Conservation (phyloP, 2,797 vertebrate species). For the Morus bassanus region DNA sequence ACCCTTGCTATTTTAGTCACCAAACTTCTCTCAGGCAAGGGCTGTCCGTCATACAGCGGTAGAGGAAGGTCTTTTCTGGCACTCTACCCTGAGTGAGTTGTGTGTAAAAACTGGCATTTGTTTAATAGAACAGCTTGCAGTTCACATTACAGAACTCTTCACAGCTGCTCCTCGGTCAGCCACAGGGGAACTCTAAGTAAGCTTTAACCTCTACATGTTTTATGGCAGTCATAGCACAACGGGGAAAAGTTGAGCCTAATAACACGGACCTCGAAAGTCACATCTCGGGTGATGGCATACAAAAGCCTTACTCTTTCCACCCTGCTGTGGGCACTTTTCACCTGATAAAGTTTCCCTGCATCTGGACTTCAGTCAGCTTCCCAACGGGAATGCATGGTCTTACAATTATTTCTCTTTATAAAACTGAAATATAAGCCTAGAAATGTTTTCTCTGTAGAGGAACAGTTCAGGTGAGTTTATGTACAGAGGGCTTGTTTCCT, state of each 20-base stretch:
- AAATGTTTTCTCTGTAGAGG: background rate
- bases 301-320: background rate
- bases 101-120: background rate
- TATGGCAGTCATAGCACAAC: background rate
- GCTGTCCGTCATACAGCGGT: background rate
- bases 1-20: slow-evolving; percentile 27
- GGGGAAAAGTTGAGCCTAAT: background rate
- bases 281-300: background rate
- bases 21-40: background rate
- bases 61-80: background rate
- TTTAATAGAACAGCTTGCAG: background rate
- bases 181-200: background rate
- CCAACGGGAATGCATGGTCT: background rate
- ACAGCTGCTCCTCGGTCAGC: background rate
- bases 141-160: background rate
- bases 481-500: background rate
- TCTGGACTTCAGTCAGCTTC: background rate
- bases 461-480: background rate
- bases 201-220: rapidly evolving
- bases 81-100: background rate
- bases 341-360: background rate
- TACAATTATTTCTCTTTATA: background rate
- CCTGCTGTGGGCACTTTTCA: background rate
- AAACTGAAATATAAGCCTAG: background rate
- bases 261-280: background rate